Base-by-base conservation (phyloP, 2,113 vertebrate genomes). In the Odontesthes bonariensis region DNA sequence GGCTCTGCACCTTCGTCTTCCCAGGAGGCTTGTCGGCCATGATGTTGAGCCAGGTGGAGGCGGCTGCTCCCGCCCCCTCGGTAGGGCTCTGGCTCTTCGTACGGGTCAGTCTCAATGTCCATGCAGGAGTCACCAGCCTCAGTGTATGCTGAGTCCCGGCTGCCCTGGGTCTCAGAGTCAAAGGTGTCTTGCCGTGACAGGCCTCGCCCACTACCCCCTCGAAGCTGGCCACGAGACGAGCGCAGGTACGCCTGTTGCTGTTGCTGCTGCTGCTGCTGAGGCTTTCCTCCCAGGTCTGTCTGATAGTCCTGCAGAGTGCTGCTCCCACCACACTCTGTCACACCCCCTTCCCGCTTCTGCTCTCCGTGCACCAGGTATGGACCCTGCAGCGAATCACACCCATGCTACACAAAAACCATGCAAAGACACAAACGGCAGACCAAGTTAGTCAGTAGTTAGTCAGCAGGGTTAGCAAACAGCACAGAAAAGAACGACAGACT, bases 21-120 rank as follows among this genome's bases (percentile, higher is more conserved):
- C 95, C 96, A 97, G 69, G 96, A 94, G 1, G 95, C 94, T 88
- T 96, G 96, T 20, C 93, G 93, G 69, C 89, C 88, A 7, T 95
- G 96, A 69, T 94, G 94, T 83, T 92, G 91, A 7, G 91, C 88
- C 58, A 86, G 90, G 70, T 92, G 92, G 4, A 92, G 86, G n/a
- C 93, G 92, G 77, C 89, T 89, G 62, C 88, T 73, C n/a, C 88
- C 69, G 0, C 88, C 84, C 1, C 91, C 85, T 20, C 82, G 86
- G 4, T 91, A 95, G 8, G 94, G 94, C 84, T 96, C 96, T 0
- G 95, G 94, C 69, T 97, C 97, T 85, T 99, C 96, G 0, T 96
- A 98, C 35, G 96, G 96, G 67, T 98, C 97, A 0, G 94, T 97
- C 90, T 98, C 97, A 81, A 97, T 95, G 95, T 98, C 97, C 94